A percentile compares a stretch with the other conserved stretches of the same genome.
Conservation (phyloP, 2,888 invertebrate genomes). For the Ochropleura plecta region DNA sequence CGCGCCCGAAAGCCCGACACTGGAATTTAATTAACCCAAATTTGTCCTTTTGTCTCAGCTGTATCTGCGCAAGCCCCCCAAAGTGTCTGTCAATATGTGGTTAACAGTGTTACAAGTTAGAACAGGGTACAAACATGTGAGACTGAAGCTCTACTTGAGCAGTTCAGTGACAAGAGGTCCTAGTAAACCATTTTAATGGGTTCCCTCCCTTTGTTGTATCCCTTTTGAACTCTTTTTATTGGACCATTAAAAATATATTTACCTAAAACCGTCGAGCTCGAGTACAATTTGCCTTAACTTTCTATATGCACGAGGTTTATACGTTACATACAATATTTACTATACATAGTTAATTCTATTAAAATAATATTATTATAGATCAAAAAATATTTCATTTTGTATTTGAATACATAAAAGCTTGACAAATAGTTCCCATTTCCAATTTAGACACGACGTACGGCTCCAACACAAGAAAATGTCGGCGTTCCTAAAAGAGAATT, state of each 20-base stretch:
- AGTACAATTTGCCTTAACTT: conserved; percentile 31
- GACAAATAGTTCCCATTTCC: conserved; percentile 46
- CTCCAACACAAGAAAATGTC: conserved; percentile 49
- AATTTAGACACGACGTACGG: conserved; percentile 45
- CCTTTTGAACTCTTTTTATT: conserved; percentile 44
- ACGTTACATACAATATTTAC: no score
- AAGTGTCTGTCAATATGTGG: conserved; percentile 79
- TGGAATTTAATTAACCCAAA: conserved; percentile 88
- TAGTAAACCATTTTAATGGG: conserved; percentile 29
- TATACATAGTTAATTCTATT: not conserved
- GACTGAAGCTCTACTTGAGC: conserved; percentile 16
- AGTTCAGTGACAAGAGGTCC: conserved; percentile 12
- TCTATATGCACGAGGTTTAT: not conserved
- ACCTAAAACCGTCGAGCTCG: conserved; percentile 33
- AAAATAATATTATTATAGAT: conserved; percentile 4
- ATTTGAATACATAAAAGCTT: conserved; percentile 32
- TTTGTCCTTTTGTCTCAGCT: conserved; percentile 82
- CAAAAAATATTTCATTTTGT: conserved; percentile 14
- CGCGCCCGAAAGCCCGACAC: conserved; percentile 80
- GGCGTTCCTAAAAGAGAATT: conserved; percentile 44
- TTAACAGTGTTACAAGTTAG: conserved; percentile 64
- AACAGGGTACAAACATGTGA: conserved; percentile 18
- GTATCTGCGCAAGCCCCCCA: conserved; percentile 69
- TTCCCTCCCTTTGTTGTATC: not conserved
- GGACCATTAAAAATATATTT: conserved; percentile 50